Base-by-base conservation (phyloP, 2,113 vertebrate species). In the Nanger granti region DNA sequence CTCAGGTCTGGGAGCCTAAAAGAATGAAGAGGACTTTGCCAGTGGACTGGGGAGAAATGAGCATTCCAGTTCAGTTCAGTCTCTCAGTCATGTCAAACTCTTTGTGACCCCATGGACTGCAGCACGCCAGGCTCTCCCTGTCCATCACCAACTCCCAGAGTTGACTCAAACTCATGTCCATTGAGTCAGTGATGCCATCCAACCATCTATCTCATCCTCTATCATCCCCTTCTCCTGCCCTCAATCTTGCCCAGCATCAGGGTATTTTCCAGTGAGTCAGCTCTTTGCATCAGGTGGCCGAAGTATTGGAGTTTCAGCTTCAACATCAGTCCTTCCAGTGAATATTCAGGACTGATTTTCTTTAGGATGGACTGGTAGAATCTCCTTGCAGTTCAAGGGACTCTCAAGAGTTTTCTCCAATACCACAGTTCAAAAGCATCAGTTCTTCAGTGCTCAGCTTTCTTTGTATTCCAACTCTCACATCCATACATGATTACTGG, bases 361-460 rank as follows among this genome's bases (percentile, higher is more conserved):
- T 22, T 22, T 73, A 73, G n/a, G 66, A 22, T 1, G 4, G 34
- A 73, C n/a, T 37, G 18, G 4, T 73, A 22, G 15, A 2, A 37
- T 37, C 18, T 37, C 66, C 18, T 69, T 69, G 66, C 34, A n/a
- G 34, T 69, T 18, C n/a, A 73, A 37, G 18, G 18, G 18, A 73
- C 18, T 73, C 8, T 69, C 8, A 37, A 37, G 17, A 69, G 66
- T 69, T 4, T 69, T 69, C n/a, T 69, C 66, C n/a, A 69, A 3
- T 0, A 37, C 8, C n/a, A 20, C 66, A 37, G 18, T 37, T 37
- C 8, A 22, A 69, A 69, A 69, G 66, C n/a, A 37, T 69, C 34
- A 69, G 37, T 69, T 69, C 8, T 69, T 69, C 2, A 0, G 34
- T 2, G 1, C 8, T 69, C 4, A 69, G 8, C 66, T 37, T 69